Percentiles rank a stretch among this genome's conserved stretches.
These are phyloP conservation scores for Brenthis daphne DNA, from an alignment of 2,888 invertebrate species.

Conservation along the genomic window DNA sequence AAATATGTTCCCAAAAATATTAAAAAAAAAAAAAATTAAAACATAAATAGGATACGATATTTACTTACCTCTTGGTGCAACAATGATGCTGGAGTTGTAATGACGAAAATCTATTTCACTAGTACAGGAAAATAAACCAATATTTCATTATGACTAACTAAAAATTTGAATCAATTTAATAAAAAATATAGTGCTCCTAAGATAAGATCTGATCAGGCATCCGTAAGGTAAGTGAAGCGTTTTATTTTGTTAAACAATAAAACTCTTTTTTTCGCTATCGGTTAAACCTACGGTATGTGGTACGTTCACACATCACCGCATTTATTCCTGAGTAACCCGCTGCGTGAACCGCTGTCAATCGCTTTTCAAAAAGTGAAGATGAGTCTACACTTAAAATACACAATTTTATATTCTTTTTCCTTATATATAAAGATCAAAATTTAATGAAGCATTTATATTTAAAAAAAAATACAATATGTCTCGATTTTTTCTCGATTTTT, in stretches of 20 bases:
- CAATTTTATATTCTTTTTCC: not conserved
- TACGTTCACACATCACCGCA: slow-evolving; percentile 58
- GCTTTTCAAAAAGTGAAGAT: slow-evolving; percentile 40
- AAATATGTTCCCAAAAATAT: no score
- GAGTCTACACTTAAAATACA: slow-evolving; percentile 18
- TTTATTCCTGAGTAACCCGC: slow-evolving; percentile 51
- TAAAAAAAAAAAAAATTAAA: no score
- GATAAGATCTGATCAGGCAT: no score
- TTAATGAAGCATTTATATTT: not conserved
- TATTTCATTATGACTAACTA: no score
- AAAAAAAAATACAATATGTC: not conserved
- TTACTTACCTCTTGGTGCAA: no score
- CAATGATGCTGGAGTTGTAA: no score
- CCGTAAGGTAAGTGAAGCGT: no score
- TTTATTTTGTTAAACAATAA: not conserved
- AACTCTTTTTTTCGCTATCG: slow-evolving; percentile 29
- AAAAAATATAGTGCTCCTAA: no score
- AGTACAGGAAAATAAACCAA: no score
- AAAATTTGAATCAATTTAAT: no score
- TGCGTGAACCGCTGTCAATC: slow-evolving; percentile 55
- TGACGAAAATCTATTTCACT: no score
- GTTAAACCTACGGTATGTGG: slow-evolving; percentile 38
- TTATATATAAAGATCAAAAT: slow-evolving; percentile 5
- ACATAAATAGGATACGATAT: no score
- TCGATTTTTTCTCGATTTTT: not conserved